Conservation (phyloP, 37 sponge, comb jelly and placozoan species). For the Diacarnus erythraeanus region DNA sequence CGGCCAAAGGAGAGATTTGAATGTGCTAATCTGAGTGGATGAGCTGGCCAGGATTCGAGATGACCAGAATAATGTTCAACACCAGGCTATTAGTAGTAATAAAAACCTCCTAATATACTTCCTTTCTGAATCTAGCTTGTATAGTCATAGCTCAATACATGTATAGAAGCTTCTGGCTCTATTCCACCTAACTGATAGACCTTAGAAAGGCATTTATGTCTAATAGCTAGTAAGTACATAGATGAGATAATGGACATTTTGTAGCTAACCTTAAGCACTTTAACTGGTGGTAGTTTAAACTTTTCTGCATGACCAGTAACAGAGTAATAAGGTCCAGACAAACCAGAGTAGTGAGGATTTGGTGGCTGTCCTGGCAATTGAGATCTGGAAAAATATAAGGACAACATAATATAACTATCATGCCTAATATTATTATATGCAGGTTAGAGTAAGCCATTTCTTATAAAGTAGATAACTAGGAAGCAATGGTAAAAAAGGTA, state of each 20-base stretch:
- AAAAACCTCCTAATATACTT: not conserved
- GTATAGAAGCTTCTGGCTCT: too few species aligned
- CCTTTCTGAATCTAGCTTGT: too few species aligned
- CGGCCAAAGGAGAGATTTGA: slow-evolving; percentile 33
- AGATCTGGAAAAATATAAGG: slow-evolving; percentile 7
- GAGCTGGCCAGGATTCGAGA: slow-evolving; percentile 77
- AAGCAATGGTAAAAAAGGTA: too few species aligned
- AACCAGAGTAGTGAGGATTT: not conserved
- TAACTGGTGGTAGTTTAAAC: slow-evolving; percentile 29
- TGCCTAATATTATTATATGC: too few species aligned
- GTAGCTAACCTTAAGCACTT: slow-evolving; percentile 8
- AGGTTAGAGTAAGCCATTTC: too few species aligned
- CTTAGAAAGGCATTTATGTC: too few species aligned
- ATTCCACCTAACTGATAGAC: too few species aligned
- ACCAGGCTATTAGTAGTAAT: slow-evolving; percentile 31
- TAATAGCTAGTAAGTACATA: too few species aligned
- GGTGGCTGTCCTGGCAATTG: not conserved
- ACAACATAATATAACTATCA: too few species aligned
- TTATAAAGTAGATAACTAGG: too few species aligned
- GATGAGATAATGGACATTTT: too few species aligned
- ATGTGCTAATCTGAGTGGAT: slow-evolving; percentile 45
- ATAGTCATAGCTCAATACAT: too few species aligned
- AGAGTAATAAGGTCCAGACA: slow-evolving; percentile 44
- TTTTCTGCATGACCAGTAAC: slow-evolving; percentile 16
- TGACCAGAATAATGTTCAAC: slow-evolving; percentile 34